Evolutionary conservation across 2,888 invertebrate species (phyloP), one percentile per base, ranked within the genome.

Genomic region (Furcula furcula): DNA sequence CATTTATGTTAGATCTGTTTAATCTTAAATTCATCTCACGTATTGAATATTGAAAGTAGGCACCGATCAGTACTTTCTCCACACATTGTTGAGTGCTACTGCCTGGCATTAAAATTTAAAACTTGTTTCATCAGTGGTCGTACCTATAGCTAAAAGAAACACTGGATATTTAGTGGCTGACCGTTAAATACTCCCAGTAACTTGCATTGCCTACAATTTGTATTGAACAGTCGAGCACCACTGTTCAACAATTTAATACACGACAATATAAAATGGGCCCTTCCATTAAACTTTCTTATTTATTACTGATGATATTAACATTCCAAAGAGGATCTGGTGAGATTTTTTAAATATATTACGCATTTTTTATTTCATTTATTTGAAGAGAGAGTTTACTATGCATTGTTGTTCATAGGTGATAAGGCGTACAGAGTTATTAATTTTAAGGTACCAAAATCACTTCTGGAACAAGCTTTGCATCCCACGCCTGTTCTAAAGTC

Each of bases 71-170:
- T 63, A 71, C 88, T 87, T 88, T 88, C 87, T 76, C 86, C 71
- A 47, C 65, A 46, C 7, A 7, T 2, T 18, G 28, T 7, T 10
- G 7, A 9, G n/a, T n/a, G n/a, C 10, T 18, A 11, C 28, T 6
- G 18, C 50, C 54, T 46, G 67, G 48, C 78, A 83, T 85, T 86
- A 74, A 85, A 80, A 87, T 88, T 83, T 82, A 72, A 85, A 86
- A 84, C 86, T 84, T 79, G 88, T 85, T 85, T 76, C 72, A 50
- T 67, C 76, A 70, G 57, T 75, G 73, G 69, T 36, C 66, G 73
- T 66, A 62, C 60, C n/a, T n/a, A n/a, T n/a, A 66, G 60, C 63
- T 72, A 67, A 80, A 79, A 73, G 76, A 73, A 74, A 70, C 74
- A 76, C 78, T 55, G 66, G 52, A 64, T 64, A 62, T 70, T 65